A percentile compares a stretch with the other conserved stretches of the same genome.
Conservation (phyloP, 2,888 invertebrate genomes). For the Drosophila testacea region DNA sequence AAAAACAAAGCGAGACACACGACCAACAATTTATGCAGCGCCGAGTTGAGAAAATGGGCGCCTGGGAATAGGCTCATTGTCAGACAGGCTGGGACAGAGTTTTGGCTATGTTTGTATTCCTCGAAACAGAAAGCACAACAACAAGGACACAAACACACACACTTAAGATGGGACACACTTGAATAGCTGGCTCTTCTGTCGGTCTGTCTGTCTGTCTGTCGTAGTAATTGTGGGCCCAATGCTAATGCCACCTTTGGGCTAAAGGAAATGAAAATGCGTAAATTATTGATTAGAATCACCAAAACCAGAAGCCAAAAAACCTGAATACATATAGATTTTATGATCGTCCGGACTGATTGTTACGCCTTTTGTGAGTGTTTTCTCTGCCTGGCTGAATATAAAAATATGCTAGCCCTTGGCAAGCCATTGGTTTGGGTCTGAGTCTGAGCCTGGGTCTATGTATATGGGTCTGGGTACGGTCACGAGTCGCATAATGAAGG, state of each 20-base stretch:
- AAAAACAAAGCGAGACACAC: slow-evolving; percentile 39
- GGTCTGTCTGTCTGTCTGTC: slow-evolving; percentile 30
- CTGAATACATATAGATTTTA: slow-evolving; percentile 57
- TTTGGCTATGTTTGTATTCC: slow-evolving; percentile 19
- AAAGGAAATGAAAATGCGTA: slow-evolving; percentile 75
- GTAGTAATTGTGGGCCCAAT: slow-evolving; percentile 72
- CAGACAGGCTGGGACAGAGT: slow-evolving; percentile 23
- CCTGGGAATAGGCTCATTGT: slow-evolving; percentile 52
- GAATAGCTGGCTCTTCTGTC: slow-evolving; percentile 62
- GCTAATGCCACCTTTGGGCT: slow-evolving; percentile 75
- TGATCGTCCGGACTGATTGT: slow-evolving; percentile 61
- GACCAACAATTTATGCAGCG: slow-evolving; percentile 62
- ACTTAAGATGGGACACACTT: slow-evolving; percentile 53
- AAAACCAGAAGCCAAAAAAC: slow-evolving; percentile 43
- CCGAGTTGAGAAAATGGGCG: slow-evolving; percentile 63
- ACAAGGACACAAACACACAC: slow-evolving; percentile 27
- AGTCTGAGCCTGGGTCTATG: too few species aligned
- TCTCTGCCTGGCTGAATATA: slow-evolving; percentile 38
- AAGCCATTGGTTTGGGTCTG: slow-evolving; percentile 12
- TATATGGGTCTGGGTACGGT: slow-evolving; percentile 16
- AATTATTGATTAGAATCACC: slow-evolving; percentile 80
- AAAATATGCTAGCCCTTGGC: slow-evolving; percentile 65
- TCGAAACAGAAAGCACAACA: slow-evolving; percentile 18
- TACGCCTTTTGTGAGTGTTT: slow-evolving; percentile 62
- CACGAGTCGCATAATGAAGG: slow-evolving; percentile 72